Evolutionary conservation across 30 jellyfish, hydroid and myxozoan genomes (phyloP).

Genomic region (Nemopilema nomurai): DNA sequence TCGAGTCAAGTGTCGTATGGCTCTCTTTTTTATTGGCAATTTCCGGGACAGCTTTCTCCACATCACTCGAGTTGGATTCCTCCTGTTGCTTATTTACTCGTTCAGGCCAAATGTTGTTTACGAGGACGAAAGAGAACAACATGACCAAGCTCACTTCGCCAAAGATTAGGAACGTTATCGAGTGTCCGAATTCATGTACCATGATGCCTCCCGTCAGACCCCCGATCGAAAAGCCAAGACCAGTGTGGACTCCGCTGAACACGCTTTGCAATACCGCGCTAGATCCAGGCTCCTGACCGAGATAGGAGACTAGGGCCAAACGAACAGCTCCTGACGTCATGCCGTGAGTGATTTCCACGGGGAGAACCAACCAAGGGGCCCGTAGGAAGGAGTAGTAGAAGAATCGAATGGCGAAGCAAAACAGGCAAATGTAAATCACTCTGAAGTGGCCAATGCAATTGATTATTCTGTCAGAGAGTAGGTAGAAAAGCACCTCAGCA

Average conservation of each 20-base stretch:
- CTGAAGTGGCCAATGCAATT: conserved; percentile 84
- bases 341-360: conserved; percentile 95
- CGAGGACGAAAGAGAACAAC: conserved; percentile 78
- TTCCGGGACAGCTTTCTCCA: not conserved
- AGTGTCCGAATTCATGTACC: conserved; percentile 95
- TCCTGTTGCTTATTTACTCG: conserved; percentile 4
- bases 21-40: not conserved
- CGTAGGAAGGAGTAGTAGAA: conserved; percentile 83
- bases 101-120: conserved; percentile 87
- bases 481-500: conserved; percentile 84
- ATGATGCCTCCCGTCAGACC: conserved; percentile 95
- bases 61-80: not conserved
- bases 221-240: conserved; percentile 95
- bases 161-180: conserved; percentile 82
- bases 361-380: conserved; percentile 92
- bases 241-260: conserved; percentile 91
- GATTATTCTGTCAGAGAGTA: conserved; percentile 76
- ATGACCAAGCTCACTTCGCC: conserved; percentile 90
- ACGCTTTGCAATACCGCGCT: conserved; percentile 83
- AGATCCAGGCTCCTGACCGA: conserved; percentile 85
- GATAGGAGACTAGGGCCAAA: conserved; percentile 82
- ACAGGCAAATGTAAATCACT: conserved; percentile 84
- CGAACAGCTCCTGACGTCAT: conserved; percentile 97
- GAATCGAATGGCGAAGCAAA: conserved; percentile 83
- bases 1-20: not conserved